Evolutionary conservation across 2,888 invertebrate genomes (phyloP).

Genomic region (Saturnia japonica): DNA sequence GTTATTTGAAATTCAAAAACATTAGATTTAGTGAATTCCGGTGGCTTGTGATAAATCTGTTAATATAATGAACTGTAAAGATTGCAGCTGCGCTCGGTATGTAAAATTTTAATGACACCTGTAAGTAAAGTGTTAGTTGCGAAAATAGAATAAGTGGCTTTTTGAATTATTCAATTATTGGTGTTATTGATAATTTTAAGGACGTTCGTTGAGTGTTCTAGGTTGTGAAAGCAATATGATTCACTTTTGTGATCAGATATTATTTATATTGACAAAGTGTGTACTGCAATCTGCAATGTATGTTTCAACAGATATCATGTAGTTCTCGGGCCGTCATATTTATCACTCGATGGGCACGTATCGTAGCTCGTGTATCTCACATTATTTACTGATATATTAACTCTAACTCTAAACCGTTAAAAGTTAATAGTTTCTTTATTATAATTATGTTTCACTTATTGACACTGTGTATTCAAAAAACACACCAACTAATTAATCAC

Average conservation of each 20-base stretch:
- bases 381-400: background rate
- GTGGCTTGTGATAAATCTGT: slow-evolving; percentile 32
- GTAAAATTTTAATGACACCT: slow-evolving; percentile 31
- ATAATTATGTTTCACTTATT: background rate
- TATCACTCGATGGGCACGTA: background rate
- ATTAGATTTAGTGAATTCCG: slow-evolving; percentile 35
- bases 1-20: slow-evolving; percentile 30
- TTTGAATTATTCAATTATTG: slow-evolving; percentile 48
- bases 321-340: background rate
- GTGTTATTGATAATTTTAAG: slow-evolving; percentile 40
- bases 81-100: slow-evolving; percentile 36
- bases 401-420: background rate
- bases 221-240: slow-evolving; percentile 26
- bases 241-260: slow-evolving; percentile 10
- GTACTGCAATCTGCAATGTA: background rate
- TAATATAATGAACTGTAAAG: slow-evolving; percentile 16
- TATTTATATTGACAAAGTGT: background rate
- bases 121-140: slow-evolving; percentile 38
- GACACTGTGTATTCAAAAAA: background rate
- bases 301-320: background rate
- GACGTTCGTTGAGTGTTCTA: slow-evolving; percentile 28
- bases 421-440: background rate
- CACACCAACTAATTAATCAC: background rate
- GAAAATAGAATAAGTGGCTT: slow-evolving; percentile 59
- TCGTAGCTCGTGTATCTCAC: background rate